Evolutionary conservation across 2,888 invertebrate species (phyloP), one percentile per base, ranked within the genome.

Genomic region (Harpalus rubripes): DNA sequence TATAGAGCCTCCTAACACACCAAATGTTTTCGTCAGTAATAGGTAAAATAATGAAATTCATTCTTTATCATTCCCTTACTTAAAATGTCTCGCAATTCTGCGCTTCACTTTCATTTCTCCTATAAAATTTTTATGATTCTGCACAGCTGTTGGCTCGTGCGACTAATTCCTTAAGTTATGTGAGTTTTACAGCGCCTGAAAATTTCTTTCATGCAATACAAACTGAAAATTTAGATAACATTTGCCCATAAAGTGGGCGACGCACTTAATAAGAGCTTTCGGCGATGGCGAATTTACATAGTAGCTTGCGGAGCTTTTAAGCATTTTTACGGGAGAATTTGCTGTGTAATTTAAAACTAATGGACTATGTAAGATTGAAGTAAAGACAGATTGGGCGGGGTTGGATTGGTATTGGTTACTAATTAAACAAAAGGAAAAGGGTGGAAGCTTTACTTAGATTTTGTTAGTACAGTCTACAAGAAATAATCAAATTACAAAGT

Each of bases 161-260:
- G 82, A 82, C 82, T 82, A 82, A 82, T 82, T 82, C 58, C 18
- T 82, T 56, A 82, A 82, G 58, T 82, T 82, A 82, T 82, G 82
- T 82, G 58, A 39, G 56, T 82, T 82, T 82, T 82, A 82, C 44
- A 26, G 76, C 56, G 44, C n/a, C 72, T 63, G 8, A 22, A 63
- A 63, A 63, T 12, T 22, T 63, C 63, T 18, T 63, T 63, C 63
- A 22, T 22, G 63, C 18, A 63, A 52, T 52, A 52, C 44, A 52
- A 52, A 52, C 44, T 52, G 44, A 52, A 52, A 52, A 52, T 52
- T 52, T 52, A 52, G 44, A 52, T 52, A 52, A 52, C 44, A 52
- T 52, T 44, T 52, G 44, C 10, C 44, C 12, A 52, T 52, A 52
- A 52, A 52, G 44, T 52, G 44, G 44, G 44, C 8, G 44, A 52